Evolutionary conservation across 2,888 invertebrate genomes (phyloP), one percentile per base, ranked within the genome.

Genomic region (Lepas anatifera): DNA sequence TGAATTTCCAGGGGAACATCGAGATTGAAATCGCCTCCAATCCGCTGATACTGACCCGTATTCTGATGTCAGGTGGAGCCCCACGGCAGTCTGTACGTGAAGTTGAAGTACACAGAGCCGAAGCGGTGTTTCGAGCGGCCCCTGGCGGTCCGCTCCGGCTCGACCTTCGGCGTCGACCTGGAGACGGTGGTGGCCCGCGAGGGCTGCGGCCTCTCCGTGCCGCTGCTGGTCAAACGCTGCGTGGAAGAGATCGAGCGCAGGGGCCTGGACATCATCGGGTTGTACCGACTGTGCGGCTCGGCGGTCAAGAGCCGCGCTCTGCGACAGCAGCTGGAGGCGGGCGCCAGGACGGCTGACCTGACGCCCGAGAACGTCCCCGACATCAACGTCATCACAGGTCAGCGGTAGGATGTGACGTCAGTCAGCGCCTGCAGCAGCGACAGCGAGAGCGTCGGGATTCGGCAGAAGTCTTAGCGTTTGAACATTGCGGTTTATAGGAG

Each of bases 311-410:
- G 99, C 82, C 87, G 93, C 72, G 89, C 95, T 77, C 84, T 99
- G 18, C 85, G 95, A 70, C 93, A 94, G 78, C 91, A 92, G 16
- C 93, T 96, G 78, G 95, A 95, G 79, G 84, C 90, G 67, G 92
- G 95, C 78, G 90, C 95, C 37, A 85, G 92, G 74, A 89, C 90
- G 25, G 96, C 96, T 48, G 97, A 98, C 81, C 83, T 99, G 74
- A 90, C 92, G 66, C 92, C 95, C 1, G 96, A 97, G 79, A 94
- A 95, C 78, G 97, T 99, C 75, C 98, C 99, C 67, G 99, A 99
- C 80, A 96, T 98, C 78, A 99, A 99, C 82, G 97, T 99, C 74
- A 94, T 99, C 76, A 98, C 98, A 75, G 86, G 88, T 84, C 4
- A 41, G 41, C 11, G 10, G 41, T 4, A 4, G 41, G 16, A 10